Percentiles rank a stretch among this genome's conserved stretches.
Evolutionary conservation across 2,797 vertebrate species (phyloP).

Genomic region (Falco novaeseelandiae): DNA sequence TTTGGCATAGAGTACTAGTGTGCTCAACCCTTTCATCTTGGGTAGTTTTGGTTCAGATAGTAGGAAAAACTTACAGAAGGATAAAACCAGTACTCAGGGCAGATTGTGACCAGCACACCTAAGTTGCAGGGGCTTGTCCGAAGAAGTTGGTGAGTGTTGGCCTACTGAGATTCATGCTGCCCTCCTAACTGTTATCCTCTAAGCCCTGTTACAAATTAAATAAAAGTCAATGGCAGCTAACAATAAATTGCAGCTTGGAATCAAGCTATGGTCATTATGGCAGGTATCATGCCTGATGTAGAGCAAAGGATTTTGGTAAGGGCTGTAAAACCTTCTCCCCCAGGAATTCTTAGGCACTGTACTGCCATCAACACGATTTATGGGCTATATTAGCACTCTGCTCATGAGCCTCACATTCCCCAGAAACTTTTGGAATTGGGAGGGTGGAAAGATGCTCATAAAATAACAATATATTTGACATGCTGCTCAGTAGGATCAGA

Average conservation of each 20-base stretch:
- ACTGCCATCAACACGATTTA: background rate
- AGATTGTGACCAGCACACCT: background rate
- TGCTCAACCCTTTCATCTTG: background rate
- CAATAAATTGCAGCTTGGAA: background rate
- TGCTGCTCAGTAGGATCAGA: constrained; percentile 27
- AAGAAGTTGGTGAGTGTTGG: background rate
- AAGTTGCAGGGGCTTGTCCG: background rate
- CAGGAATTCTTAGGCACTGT: background rate
- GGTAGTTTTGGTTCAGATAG: background rate
- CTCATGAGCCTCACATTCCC: background rate
- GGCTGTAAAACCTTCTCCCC: constrained; percentile 1
- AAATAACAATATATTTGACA: constrained; percentile 56
- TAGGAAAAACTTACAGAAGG: background rate
- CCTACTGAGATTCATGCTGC: background rate
- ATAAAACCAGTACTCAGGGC: background rate
- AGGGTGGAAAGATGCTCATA: constrained; percentile 34
- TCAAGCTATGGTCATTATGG: background rate
- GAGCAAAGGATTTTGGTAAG: constrained; percentile 1
- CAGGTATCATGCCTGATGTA: background rate
- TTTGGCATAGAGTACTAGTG: background rate
- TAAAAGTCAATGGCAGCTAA: background rate
- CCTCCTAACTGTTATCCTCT: background rate
- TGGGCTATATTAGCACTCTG: constrained; percentile 3
- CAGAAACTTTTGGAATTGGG: constrained; percentile 42
- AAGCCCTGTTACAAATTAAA: background rate